Conservation (phyloP, 2,888 invertebrate genomes). For the Andrena bicolor region DNA sequence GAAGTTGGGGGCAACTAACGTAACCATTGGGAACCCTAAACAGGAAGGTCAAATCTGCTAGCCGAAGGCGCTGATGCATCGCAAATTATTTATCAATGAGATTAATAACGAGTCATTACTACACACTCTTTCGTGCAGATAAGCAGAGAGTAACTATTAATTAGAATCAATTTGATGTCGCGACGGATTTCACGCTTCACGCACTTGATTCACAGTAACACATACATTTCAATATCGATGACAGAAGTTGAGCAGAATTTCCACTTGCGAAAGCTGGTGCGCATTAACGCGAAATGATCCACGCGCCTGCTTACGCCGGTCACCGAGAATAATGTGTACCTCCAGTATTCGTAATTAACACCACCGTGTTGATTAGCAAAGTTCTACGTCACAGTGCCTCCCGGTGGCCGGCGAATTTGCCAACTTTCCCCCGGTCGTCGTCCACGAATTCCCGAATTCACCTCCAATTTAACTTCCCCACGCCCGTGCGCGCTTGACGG, state of each 20-base stretch:
- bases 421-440: constrained; percentile 42
- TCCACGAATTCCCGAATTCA: constrained; percentile 38
- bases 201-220: not conserved
- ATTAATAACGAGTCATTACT: too few species aligned
- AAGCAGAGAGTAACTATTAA: too few species aligned
- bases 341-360: constrained; percentile 69
- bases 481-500: constrained; percentile 1
- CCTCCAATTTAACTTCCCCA: constrained; percentile 48
- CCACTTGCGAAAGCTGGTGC: constrained; percentile 8
- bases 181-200: too few species aligned
- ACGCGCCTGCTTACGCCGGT: constrained; percentile 29
- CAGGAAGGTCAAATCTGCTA: too few species aligned
- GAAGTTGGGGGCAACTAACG: too few species aligned
- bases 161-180: too few species aligned
- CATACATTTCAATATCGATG: not conserved
- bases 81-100: not conserved
- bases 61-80: too few species aligned
- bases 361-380: constrained; percentile 73
- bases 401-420: constrained; percentile 46
- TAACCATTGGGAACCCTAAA: too few species aligned
- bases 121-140: too few species aligned
- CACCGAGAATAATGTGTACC: constrained; percentile 44
- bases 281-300: constrained; percentile 45
- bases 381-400: constrained; percentile 58
- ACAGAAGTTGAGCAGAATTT: constrained; percentile 10